Evolutionary conservation across 2,888 invertebrate species (phyloP).

Genomic region (Salticus scenicus): DNA sequence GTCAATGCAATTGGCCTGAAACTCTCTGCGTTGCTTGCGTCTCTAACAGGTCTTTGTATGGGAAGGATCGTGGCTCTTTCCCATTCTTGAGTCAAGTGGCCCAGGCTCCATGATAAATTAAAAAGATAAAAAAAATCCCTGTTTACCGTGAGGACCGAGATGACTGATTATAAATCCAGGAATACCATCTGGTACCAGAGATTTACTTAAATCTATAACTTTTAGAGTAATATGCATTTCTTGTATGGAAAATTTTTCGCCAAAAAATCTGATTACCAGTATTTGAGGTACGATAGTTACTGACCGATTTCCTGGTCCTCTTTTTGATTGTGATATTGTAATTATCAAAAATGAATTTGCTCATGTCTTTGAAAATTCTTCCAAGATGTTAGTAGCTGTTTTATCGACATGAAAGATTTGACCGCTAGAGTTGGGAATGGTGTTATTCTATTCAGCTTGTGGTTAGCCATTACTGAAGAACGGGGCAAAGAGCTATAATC

Average conservation of each 20-base stretch:
- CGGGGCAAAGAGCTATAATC: constrained; percentile 9
- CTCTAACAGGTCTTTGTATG: constrained; percentile 21
- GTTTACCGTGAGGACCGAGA: constrained; percentile 11
- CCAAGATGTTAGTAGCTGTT: constrained; percentile 7
- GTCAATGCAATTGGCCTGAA: too few species aligned
- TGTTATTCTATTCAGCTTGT: background rate
- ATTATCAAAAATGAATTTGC: background rate
- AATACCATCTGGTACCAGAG: constrained; percentile 5
- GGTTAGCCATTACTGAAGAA: background rate
- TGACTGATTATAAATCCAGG: constrained; percentile 4
- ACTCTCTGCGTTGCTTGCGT: background rate
- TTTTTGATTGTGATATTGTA: constrained; percentile 6
- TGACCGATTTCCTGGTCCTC: background rate
- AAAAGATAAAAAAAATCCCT: constrained; percentile 7
- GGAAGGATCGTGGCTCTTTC: background rate
- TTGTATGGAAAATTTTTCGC: background rate
- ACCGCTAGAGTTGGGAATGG: background rate
- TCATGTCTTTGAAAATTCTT: constrained; percentile 25
- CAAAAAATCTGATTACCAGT: background rate
- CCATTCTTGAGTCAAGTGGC: background rate
- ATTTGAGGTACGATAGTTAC: background rate
- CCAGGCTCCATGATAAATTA: background rate
- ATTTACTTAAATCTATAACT: background rate
- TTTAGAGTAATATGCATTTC: constrained; percentile 4
- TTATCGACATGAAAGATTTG: constrained; percentile 3